Evolutionary conservation across 2,113 vertebrate genomes (phyloP).

Genomic region (Hylia prasina): DNA sequence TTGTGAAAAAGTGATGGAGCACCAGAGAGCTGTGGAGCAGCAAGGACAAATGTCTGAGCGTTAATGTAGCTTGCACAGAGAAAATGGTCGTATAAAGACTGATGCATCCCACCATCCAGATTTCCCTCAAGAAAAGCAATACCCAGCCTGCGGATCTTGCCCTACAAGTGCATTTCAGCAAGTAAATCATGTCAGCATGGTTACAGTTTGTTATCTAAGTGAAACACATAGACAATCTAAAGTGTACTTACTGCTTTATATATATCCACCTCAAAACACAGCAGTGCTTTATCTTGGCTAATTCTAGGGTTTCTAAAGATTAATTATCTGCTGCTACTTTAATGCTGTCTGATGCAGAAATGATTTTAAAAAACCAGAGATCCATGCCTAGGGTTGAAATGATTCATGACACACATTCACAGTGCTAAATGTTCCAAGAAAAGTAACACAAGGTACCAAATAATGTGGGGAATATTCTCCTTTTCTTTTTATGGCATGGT

Average conservation of each 20-base stretch:
- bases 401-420: neutral
- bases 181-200: neutral
- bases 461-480: neutral
- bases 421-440: neutral
- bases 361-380: neutral
- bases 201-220: neutral
- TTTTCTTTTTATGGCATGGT: neutral
- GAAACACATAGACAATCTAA: neutral
- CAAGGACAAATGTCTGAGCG: neutral
- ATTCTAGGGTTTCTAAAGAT: neutral
- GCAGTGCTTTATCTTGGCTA: neutral
- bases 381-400: neutral
- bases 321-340: neutral
- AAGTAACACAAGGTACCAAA: neutral
- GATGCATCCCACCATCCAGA: neutral
- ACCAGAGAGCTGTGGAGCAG: neutral
- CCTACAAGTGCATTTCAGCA: neutral
- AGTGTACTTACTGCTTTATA: neutral
- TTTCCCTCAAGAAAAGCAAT: neutral
- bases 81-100: neutral
- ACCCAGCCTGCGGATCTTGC: neutral
- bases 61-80: neutral
- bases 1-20: neutral
- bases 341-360: neutral
- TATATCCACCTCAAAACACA: neutral